phyloP scores from a whole-genome alignment of 2,888 invertebrate genomes.

The Philhelius pedissequus region DNA sequence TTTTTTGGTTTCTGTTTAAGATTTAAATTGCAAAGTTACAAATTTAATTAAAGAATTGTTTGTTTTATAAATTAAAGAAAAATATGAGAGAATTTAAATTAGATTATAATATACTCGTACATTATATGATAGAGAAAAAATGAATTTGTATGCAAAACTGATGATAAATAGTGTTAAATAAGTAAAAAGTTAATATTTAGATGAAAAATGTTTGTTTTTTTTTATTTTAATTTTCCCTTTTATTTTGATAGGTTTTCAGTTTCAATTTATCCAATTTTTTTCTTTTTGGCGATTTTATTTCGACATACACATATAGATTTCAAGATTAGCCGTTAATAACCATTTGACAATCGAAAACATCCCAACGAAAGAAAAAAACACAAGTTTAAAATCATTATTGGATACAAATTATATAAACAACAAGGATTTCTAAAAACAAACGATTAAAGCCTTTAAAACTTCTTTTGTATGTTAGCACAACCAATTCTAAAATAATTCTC shows the following conservation, averaged over 20 bases:
- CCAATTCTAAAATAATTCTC: too few species aligned
- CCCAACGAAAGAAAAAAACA: background rate
- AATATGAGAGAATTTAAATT: slow-evolving; percentile 14
- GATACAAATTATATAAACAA: too few species aligned
- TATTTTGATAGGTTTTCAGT: background rate
- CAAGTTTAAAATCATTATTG: background rate
- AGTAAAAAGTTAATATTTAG: slow-evolving; percentile 34
- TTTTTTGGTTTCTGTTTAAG: slow-evolving; percentile 37
- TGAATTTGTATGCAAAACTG: slow-evolving; percentile 34
- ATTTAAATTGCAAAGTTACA: background rate
- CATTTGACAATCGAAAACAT: background rate
- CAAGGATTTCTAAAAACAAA: too few species aligned
- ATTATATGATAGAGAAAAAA: slow-evolving; percentile 19
- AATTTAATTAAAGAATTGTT: slow-evolving; percentile 9
- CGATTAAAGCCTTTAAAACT: too few species aligned
- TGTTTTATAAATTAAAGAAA: slow-evolving; percentile 5
- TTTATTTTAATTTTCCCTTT: background rate
- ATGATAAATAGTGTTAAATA: slow-evolving; percentile 31
- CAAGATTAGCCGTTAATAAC: background rate
- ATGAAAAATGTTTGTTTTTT: slow-evolving; percentile 11
- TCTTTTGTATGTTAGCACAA: too few species aligned
- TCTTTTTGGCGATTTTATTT: background rate
- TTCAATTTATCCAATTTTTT: background rate
- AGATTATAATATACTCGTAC: slow-evolving; percentile 30
- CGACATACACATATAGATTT: background rate